Conservation (phyloP, 2,888 invertebrate genomes). For the Xanthostigma xanthostigma region DNA sequence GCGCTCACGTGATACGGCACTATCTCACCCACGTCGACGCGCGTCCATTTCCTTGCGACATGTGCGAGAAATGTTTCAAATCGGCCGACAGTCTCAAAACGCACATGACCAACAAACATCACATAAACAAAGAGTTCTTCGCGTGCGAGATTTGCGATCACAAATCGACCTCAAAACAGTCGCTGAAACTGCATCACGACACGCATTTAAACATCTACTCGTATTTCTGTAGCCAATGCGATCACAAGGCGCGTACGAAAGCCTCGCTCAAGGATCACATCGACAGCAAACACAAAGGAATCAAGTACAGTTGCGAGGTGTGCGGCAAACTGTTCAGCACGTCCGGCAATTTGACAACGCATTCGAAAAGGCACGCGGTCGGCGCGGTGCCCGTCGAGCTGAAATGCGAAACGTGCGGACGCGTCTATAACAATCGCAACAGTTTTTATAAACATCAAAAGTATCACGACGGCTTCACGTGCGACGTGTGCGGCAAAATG, state of each 20-base stretch:
- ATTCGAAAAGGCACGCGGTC: slow-evolving; percentile 12
- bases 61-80: slow-evolving; percentile 11
- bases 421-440: neutral
- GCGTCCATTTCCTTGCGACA: neutral
- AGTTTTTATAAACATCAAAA: no score
- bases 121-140: slow-evolving; percentile 25
- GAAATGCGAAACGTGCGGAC: slow-evolving; percentile 17
- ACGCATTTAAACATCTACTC: slow-evolving; percentile 13
- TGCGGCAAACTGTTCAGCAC: slow-evolving; percentile 10
- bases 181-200: slow-evolving; percentile 10
- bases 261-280: slow-evolving; percentile 8
- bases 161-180: slow-evolving; percentile 16
- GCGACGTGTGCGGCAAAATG: no score
- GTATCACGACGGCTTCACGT: no score
- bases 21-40: neutral
- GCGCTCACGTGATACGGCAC: neutral
- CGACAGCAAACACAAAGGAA: slow-evolving; percentile 9
- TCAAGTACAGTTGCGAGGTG: slow-evolving; percentile 8
- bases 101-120: slow-evolving; percentile 17
- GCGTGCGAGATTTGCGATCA: slow-evolving; percentile 29
- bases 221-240: slow-evolving; percentile 30
- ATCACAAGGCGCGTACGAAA: slow-evolving; percentile 8
- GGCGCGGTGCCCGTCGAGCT: slow-evolving; percentile 9
- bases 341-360: slow-evolving; percentile 5
- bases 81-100: slow-evolving; percentile 4